phyloP scores from a whole-genome alignment of 2,113 vertebrate species.

The Eolophus roseicapilla region DNA sequence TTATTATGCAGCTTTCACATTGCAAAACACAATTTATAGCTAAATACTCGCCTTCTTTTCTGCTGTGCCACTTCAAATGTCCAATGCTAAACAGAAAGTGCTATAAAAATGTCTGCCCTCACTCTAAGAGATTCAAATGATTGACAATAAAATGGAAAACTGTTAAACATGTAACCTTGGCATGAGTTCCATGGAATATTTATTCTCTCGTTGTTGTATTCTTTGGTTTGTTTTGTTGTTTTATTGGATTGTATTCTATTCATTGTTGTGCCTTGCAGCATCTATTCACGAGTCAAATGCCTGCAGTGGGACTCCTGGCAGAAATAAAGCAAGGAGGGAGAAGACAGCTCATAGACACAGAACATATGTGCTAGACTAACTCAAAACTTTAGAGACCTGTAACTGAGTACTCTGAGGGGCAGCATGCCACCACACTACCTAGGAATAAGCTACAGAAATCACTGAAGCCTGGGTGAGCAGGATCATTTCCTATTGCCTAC shows the following conservation, averaged over 20 bases:
- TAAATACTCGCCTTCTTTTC: conserved; percentile 58
- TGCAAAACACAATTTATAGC: conserved; percentile 77
- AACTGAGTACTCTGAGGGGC: neutral
- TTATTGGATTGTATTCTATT: conserved; percentile 1
- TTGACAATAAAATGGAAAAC: conserved; percentile 76
- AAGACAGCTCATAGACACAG: neutral
- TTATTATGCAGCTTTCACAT: conserved; percentile 75
- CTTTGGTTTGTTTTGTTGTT: conserved; percentile 15
- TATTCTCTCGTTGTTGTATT: conserved; percentile 55
- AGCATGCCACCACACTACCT: rapidly evolving
- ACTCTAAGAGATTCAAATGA: conserved; percentile 73
- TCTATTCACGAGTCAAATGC: neutral
- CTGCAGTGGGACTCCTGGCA: neutral
- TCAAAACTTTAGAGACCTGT: neutral
- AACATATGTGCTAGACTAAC: rapidly evolving
- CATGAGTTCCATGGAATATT: conserved; percentile 62
- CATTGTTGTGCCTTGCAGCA: neutral
- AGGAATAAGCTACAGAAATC: neutral
- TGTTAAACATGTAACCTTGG: conserved; percentile 74
- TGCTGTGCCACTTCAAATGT: conserved; percentile 70
- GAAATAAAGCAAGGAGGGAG: neutral
- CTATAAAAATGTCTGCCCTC: conserved; percentile 77
- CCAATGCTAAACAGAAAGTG: conserved; percentile 70
- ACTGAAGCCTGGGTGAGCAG: rapidly evolving
- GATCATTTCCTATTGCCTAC: neutral